Base-by-base conservation (phyloP, 2,113 vertebrate species). In the Chunga burmeisteri region DNA sequence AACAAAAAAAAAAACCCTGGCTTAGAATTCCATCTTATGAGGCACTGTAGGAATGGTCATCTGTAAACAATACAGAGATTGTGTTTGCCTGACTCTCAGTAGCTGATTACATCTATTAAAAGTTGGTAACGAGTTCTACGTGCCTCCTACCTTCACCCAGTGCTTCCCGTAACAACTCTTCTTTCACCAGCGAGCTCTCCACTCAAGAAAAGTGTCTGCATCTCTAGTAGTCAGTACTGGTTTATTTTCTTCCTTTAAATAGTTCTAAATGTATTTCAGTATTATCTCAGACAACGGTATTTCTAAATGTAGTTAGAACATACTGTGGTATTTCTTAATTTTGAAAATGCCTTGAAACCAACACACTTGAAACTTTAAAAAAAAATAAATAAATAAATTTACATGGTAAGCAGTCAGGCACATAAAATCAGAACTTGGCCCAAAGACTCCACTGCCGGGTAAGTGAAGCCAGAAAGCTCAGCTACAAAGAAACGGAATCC, bases 391-490 rank as follows among this genome's bases (percentile, higher is more conserved):
- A 62, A 47, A 40, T 36, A 40, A 52, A 47, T 13, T 19, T 15
- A 72, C 46, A 77, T 2, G 6, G 70, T 61, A 91, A 88, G 32
- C 34, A 68, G 19, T 82, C n/a, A 68, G 73, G 61, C 74, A 80
- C 36, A 40, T 3, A 40, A 84, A 29, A 87, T n/a, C 42, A 81
- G 82, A 96, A 85, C 62, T 30, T 77, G 75, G 63, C 81, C 79
- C 82, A 36, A 70, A 75, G 62, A 72, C 27, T 86, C 50, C 42
- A 73, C 58, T 72, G 73, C 23, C 90, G 72, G 79, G 73, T 88
- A 94, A 79, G n/a, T 32, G n/a, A 70, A 92, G 95, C 80, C 88
- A 95, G 94, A 89, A 94, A 70, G 27, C 81, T 82, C 70, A 66
- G 91, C 74, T 62, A 77, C 83, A 84, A 90, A 83, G 73, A 79